phyloP scores from a whole-genome alignment of 2,888 invertebrate genomes.

The Miltochrista miniata region DNA sequence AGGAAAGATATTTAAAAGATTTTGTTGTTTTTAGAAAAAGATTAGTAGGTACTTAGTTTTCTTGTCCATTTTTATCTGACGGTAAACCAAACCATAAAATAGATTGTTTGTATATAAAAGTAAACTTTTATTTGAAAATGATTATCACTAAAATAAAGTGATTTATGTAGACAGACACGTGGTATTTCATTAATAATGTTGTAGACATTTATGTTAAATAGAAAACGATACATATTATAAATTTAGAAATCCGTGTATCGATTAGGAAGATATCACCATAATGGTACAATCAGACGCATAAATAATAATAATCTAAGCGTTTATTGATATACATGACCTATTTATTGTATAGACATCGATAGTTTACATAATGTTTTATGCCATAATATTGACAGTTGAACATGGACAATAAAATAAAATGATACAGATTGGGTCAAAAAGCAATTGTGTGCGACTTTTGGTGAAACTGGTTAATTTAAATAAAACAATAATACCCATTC shows the following conservation, averaged over 20 bases:
- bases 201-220: not conserved
- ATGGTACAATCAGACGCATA: conserved; percentile 27
- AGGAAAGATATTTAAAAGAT: too few relatives aligned
- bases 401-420: conserved; percentile 21
- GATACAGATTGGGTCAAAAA: conserved; percentile 18
- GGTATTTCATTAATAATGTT: not conserved
- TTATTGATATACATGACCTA: conserved; percentile 5
- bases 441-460: conserved; percentile 18
- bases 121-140: not conserved
- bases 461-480: conserved; percentile 14
- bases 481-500: conserved; percentile 2
- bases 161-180: not conserved
- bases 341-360: conserved; percentile 9
- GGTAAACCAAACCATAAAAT: too few relatives aligned
- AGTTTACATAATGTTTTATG: conserved; percentile 16
- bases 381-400: conserved; percentile 16
- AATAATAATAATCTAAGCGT: conserved; percentile 19
- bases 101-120: too few relatives aligned
- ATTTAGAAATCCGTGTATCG: not conserved
- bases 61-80: too few relatives aligned
- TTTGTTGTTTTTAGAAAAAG: too few relatives aligned
- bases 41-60: too few relatives aligned
- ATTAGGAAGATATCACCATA: conserved; percentile 12
- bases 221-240: not conserved
- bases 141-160: not conserved